Conservation (phyloP, 2,797 vertebrate species). For the Eutrigla gurnardus region DNA sequence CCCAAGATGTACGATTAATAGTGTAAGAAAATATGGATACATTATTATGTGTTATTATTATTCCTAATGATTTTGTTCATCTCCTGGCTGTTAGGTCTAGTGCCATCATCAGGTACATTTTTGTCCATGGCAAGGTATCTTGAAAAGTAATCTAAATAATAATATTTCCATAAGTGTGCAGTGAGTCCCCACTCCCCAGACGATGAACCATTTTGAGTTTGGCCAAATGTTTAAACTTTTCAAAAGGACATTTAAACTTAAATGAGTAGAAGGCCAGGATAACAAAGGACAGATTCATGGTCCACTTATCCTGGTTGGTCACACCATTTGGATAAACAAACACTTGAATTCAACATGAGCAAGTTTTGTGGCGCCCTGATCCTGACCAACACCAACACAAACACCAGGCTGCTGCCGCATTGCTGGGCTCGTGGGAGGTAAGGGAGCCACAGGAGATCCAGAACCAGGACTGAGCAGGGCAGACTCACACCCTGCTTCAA, state of each 20-base stretch:
- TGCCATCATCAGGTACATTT: background rate
- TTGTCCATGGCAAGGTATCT: background rate
- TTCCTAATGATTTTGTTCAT: background rate
- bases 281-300: no score
- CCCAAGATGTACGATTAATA: no score
- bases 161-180: background rate
- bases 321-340: no score
- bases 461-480: no score
- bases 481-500: background rate
- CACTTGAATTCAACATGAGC: no score
- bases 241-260: background rate
- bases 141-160: background rate
- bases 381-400: no score
- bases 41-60: background rate
- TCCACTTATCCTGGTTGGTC: background rate
- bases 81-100: background rate
- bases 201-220: background rate
- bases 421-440: no score
- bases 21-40: no score
- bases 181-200: background rate
- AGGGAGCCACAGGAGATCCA: no score
- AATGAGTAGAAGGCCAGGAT: background rate
- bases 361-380: no score
- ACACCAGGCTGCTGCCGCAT: no score
- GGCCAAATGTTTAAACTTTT: background rate